A percentile compares a stretch with the other conserved stretches of the same genome.
Conservation (phyloP, 2,888 invertebrate genomes). For the Acrobasis suavella region DNA sequence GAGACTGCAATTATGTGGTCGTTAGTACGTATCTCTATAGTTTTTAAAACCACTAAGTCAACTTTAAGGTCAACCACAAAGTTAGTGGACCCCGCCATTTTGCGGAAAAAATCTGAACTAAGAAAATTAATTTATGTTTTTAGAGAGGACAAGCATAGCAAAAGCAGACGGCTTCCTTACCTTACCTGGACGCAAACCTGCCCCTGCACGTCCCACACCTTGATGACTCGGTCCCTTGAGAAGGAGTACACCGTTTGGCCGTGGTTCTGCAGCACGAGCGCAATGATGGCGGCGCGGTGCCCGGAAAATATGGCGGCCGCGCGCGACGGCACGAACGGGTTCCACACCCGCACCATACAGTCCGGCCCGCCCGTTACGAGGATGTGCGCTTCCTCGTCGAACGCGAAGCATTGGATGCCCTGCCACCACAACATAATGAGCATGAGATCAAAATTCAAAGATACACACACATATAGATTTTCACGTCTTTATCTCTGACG, state of each 20-base stretch:
- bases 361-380: conserved; percentile 90
- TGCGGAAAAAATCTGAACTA: too few species aligned
- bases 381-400: conserved; percentile 82
- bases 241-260: conserved; percentile 87
- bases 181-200: conserved; percentile 85
- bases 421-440: conserved; percentile 34
- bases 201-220: conserved; percentile 88
- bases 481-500: too few species aligned
- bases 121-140: too few species aligned
- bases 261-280: conserved; percentile 85
- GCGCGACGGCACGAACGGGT: conserved; percentile 87
- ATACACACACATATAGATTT: too few species aligned
- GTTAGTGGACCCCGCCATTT: too few species aligned
- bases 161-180: background rate
- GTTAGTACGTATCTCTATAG: too few species aligned
- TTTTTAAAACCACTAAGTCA: too few species aligned
- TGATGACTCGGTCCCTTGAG: conserved; percentile 86
- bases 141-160: too few species aligned
- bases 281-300: conserved; percentile 86
- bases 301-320: conserved; percentile 84
- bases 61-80: too few species aligned
- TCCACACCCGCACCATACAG: conserved; percentile 89
- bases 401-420: conserved; percentile 85
- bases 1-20: too few species aligned
- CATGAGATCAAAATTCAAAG: too few species aligned